These are phyloP conservation scores for Andrena minutula DNA, from an alignment of 2,888 invertebrate species.

Conservation along the genomic window DNA sequence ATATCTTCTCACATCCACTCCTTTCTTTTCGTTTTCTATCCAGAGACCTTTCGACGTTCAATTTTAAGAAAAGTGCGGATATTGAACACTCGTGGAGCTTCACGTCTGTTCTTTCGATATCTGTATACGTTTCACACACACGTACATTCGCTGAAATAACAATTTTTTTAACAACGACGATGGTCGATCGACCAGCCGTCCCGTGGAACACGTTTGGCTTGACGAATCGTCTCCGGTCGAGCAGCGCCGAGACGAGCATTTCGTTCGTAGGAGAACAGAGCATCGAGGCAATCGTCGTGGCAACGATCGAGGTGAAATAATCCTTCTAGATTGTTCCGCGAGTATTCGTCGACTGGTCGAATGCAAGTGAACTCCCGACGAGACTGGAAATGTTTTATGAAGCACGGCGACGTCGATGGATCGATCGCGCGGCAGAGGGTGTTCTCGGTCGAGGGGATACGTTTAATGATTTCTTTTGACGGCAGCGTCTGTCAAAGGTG, in stretches of 20 bases:
- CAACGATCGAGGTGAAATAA: too few species aligned
- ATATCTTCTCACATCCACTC: not conserved
- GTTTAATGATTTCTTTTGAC: slow-evolving; percentile 41
- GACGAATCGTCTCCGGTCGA: slow-evolving; percentile 50
- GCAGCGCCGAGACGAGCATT: slow-evolving; percentile 2
- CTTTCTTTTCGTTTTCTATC: not conserved
- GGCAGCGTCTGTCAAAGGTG: slow-evolving; percentile 34
- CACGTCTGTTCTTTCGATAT: slow-evolving; percentile 3
- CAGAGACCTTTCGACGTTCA: slow-evolving; percentile 24
- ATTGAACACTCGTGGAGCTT: not conserved
- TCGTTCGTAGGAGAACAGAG: not conserved
- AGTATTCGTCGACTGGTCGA: too few species aligned
- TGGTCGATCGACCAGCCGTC: slow-evolving; percentile 62
- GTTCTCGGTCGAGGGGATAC: slow-evolving; percentile 24
- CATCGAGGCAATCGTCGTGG: not conserved
- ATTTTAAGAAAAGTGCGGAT: slow-evolving; percentile 21
- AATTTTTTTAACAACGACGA: slow-evolving; percentile 67
- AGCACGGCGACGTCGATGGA: not conserved
- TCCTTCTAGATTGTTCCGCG: too few species aligned
- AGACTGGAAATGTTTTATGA: slow-evolving; percentile 5
- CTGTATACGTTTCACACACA: slow-evolving; percentile 6
- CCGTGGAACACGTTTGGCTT: slow-evolving; percentile 65
- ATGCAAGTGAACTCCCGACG: not conserved
- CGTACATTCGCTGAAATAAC: slow-evolving; percentile 47
- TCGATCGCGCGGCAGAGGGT: slow-evolving; percentile 14